Base-by-base conservation (phyloP, 2,113 vertebrate species). In the Macroglossus sobrinus region DNA sequence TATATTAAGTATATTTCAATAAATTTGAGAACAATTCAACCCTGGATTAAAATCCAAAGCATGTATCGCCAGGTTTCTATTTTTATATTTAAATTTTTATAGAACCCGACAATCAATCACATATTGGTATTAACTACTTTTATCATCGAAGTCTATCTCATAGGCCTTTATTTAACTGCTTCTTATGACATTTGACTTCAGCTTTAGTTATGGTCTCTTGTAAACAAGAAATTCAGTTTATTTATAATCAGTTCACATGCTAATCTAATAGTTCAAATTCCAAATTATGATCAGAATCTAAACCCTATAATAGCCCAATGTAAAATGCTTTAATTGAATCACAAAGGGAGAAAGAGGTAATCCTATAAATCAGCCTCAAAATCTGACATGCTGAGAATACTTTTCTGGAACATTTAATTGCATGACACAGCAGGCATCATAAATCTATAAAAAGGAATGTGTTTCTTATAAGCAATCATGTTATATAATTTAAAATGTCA, bases 291-390 rank as follows among this genome's bases (percentile, higher is more conserved):
- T 93, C 43, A 92, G 84, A 97, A 16, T 84, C 78, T 55, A 81
- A 89, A 57, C 35, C 45, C 53, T n/a, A 47, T 88, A 96, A 94
- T 89, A 69, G 4, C 61, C 75, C 45, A 72, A 14, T 66, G 50
- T 93, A 96, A 97, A 97, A 68, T 94, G 55, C 63, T 97, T 96
- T 92, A 94, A 96, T 81, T 98, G 96, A 98, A 98, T 97, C 86
- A 96, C 50, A 97, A 98, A 97, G 33, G 26, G 9, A 53, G 57
- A 94, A 93, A 57, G 72, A 26, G 84, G 2, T 92, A 55, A 87
- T 84, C 45, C 79, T 82, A 64, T 87, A 94, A 97, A 95, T 96
- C 91, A 94, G 66, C 35, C 66, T 95, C 43, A 89, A 35, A 95
- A 86, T 97, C 55, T 64, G 40, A 96, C 95, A 94, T 53, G 66